Evolutionary conservation across 2,888 invertebrate genomes (phyloP), one percentile per base, ranked within the genome.

Genomic region (Luperina testacea): DNA sequence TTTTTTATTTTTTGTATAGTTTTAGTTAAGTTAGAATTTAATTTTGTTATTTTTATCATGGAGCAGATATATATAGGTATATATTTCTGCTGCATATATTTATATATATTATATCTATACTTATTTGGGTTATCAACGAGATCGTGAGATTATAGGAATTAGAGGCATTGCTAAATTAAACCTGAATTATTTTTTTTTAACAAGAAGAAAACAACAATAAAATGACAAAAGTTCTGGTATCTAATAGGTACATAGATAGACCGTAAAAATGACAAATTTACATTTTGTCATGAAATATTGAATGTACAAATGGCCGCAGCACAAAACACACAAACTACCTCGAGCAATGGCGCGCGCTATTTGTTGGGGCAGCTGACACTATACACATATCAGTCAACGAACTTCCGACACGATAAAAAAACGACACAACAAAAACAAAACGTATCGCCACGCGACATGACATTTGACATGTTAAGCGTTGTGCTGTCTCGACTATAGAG

Each of bases 361-460:
- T 20, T 57, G 48, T 48, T 61, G 15, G 20, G 38, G 42, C 15
- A 38, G 15, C n/a, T 5, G 24, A 42, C 53, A 70, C 53, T 48
- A 61, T 70, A 59, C 51, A 15, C 1, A n/a, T 57, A 78, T 78
- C 69, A 79, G 70, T 82, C 79, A 83, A 82, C 38, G 27, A 63
- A 17, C 48, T 57, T 51, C 42, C 6, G 11, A 64, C 17, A 59
- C 63, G 6, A n/a, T 38, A 45, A 53, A 24, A 5, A 64, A 17
- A 64, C 71, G 11, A 20, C 17, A 24, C 42, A 32, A 24, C 45
- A 48, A 17, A 38, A 69, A 53, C 63, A 17, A 51, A 27, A 53
- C 53, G 67, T 75, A 53, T 63, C 27, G 77, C 17, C 82, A 42
- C 24, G 81, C 32, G 24, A 64, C 64, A 13, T 61, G 69, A 72